Evolutionary conservation across 2,113 vertebrate genomes (phyloP), one percentile per base, ranked within the genome.

Genomic region (Lagenorhynchus albirostris): DNA sequence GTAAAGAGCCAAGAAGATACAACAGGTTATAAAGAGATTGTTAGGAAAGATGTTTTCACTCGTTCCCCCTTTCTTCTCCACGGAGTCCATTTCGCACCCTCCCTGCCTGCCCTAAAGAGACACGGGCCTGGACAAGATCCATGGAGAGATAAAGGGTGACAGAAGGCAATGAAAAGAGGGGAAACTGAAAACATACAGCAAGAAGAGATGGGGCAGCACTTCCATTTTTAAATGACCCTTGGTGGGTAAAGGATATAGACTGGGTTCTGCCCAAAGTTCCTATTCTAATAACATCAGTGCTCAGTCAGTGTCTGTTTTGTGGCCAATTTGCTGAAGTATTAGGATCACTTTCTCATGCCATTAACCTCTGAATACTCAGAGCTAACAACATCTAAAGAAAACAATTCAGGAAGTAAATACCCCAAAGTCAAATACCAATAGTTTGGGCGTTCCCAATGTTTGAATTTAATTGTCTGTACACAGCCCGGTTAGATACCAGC

Each of bases 371-470:
- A 90, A 80, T 55, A 44, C 63, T 80, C 70, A 89, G 62, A 47
- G 33, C 38, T 92, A 36, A 94, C 25, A 44, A 62, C 44, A 88
- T 58, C 96, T 44, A 65, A 58, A 87, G 55, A 83, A 89, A 97
- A 86, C 31, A 29, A 79, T 33, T 60, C 17, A 84, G 33, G 60
- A 97, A 96, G 63, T 47, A 77, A 96, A 87, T 31, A 80, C n/a
- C 3, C 10, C 18, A 36, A 86, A 88, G 47, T 76, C 74, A 77
- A 84, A 55, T 82, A 86, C n/a, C 55, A 63, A 10, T 68, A 65
- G 50, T 17, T 62, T 79, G 15, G 31, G 87, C 2, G 33, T 84
- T 67, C 23, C 38, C 17, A 4, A 3, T 38, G 38, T 71, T 83
- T 93, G 44, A 63, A 86, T 80, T 68, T 91, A 74, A 33, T 83